Evolutionary conservation across 2,797 vertebrate genomes (phyloP).

Genomic region (Perodicticus potto): DNA sequence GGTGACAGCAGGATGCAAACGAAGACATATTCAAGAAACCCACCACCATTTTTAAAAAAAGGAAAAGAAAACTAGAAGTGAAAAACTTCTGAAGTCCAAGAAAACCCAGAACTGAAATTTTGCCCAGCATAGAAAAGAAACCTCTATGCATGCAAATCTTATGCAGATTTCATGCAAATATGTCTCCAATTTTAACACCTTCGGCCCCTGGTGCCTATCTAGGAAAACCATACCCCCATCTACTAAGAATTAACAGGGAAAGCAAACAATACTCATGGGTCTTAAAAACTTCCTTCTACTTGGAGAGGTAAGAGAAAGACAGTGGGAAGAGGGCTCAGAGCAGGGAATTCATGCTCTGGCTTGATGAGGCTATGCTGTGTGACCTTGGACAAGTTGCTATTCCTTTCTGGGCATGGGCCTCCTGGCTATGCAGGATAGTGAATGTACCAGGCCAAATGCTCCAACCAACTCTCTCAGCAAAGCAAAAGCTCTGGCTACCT

Average conservation of each 20-base stretch:
- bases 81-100: constrained; percentile 28
- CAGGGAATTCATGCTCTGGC: not conserved
- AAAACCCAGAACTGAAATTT: constrained; percentile 58
- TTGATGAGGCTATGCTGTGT: not conserved
- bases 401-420: not conserved
- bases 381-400: not conserved
- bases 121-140: not conserved
- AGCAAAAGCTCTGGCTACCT: not conserved
- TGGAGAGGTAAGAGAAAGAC: not conserved
- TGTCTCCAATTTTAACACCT: not conserved
- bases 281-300: not conserved
- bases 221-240: not conserved
- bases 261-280: not conserved
- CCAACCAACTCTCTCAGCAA: not conserved
- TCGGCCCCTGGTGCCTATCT: not conserved
- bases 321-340: not conserved
- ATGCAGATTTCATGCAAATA: constrained; percentile 19
- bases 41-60: not conserved
- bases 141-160: not conserved
- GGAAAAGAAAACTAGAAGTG: constrained; percentile 58
- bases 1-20: not conserved
- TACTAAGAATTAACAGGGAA: not conserved
- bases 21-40: not conserved
- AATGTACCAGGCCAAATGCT: too few relatives aligned
- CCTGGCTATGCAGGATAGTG: not conserved